Evolutionary conservation across 2,797 vertebrate species (phyloP).

Genomic region (Rhinoraja longicauda): DNA sequence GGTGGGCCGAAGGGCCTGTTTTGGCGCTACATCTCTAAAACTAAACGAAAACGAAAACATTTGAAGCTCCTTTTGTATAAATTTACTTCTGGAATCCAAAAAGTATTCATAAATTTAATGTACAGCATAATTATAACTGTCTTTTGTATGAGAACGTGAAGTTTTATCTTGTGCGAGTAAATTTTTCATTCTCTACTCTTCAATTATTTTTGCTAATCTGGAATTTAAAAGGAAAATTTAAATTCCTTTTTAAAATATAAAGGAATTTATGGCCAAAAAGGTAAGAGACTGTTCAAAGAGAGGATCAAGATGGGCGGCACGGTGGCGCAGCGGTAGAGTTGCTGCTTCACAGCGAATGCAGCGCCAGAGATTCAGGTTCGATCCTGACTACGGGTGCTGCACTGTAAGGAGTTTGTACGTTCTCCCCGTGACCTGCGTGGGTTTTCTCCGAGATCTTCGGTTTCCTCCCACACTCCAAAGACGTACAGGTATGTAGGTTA

Average conservation of each 20-base stretch:
- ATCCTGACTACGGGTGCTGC: no score
- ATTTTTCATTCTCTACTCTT: background rate
- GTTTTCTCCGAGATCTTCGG: no score
- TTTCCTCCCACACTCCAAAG: no score
- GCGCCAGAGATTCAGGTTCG: no score
- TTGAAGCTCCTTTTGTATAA: background rate
- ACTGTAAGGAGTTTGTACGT: no score
- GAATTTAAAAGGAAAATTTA: background rate
- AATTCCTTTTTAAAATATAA: no score
- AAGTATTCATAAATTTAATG: background rate
- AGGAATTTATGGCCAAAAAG: background rate
- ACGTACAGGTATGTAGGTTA: no score
- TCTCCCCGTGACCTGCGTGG: no score
- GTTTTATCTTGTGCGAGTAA: background rate
- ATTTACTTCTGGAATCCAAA: background rate
- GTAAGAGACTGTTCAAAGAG: background rate
- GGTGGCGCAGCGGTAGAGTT: no score
- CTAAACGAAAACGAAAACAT: background rate
- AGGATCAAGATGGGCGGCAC: conserved; percentile 13
- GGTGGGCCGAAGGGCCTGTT: no score
- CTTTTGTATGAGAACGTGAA: background rate
- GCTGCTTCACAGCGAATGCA: no score
- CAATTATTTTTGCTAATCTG: background rate
- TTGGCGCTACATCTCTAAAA: no score
- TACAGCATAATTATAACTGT: background rate